Evolutionary conservation across 2,113 vertebrate species (phyloP).

Genomic region (Sminthopsis crassicaudata): DNA sequence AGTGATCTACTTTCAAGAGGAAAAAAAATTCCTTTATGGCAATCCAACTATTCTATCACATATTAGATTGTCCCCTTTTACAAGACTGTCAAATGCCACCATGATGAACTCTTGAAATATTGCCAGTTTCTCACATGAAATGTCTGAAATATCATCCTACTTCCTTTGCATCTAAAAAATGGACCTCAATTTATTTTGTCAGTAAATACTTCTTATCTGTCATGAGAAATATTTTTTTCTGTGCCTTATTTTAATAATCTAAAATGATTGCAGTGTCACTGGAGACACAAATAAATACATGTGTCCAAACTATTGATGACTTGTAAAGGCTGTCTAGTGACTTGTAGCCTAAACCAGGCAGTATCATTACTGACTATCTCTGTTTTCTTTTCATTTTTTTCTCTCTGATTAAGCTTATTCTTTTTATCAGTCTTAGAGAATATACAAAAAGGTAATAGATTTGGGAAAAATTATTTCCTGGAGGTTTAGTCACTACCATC

Average conservation of each 20-base stretch:
- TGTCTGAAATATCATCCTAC: not conserved
- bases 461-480: not conserved
- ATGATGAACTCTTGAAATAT: not conserved
- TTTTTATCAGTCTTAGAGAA: no score
- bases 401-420: not conserved
- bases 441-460: not conserved
- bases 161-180: not conserved
- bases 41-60: not conserved
- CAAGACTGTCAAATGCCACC: not conserved
- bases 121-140: not conserved
- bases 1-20: not conserved
- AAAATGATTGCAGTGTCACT: not conserved
- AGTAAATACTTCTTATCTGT: not conserved
- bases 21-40: not conserved
- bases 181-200: no score
- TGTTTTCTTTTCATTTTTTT: not conserved
- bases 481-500: no score
- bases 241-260: not conserved
- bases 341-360: not conserved
- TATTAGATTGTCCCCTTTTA: not conserved
- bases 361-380: accelerated
- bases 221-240: not conserved
- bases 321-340: not conserved
- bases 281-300: not conserved
- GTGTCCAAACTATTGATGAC: not conserved